Conservation (phyloP, 2,797 vertebrate species). For the Pseudomugil gertrudae region DNA sequence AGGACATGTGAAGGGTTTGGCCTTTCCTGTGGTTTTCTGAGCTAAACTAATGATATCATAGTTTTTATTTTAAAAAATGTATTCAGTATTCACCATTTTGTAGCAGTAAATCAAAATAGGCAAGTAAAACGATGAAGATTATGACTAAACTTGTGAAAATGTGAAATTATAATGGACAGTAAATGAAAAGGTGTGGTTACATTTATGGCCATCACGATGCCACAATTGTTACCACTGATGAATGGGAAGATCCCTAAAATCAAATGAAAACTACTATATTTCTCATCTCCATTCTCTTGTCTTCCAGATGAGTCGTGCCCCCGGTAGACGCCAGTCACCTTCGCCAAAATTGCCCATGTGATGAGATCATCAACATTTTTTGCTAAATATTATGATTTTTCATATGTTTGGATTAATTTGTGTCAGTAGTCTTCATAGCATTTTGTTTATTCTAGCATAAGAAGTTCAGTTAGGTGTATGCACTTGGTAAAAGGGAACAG, state of each 20-base stretch:
- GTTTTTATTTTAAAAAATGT: background rate
- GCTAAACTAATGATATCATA: background rate
- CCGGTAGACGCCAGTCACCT: slow-evolving; percentile 73
- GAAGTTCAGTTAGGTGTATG: slow-evolving; percentile 20
- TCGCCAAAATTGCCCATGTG: slow-evolving; percentile 64
- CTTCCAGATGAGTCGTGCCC: slow-evolving; percentile 86
- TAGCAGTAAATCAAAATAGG: slow-evolving; percentile 6
- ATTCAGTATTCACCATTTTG: slow-evolving; percentile 1
- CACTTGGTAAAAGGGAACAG: slow-evolving; percentile 24
- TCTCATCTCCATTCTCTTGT: slow-evolving; percentile 58
- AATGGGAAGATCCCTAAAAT: slow-evolving; percentile 11
- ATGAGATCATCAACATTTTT: slow-evolving; percentile 52
- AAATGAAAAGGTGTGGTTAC: slow-evolving; percentile 20
- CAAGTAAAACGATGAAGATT: slow-evolving; percentile 12
- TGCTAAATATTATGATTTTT: slow-evolving; percentile 23
- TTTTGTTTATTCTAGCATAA: slow-evolving; percentile 36
- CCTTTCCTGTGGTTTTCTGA: background rate
- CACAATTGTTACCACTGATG: slow-evolving; percentile 22
- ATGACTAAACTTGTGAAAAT: background rate
- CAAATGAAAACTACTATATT: slow-evolving; percentile 9
- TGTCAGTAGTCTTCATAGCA: slow-evolving; percentile 27
- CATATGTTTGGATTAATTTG: slow-evolving; percentile 20
- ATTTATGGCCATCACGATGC: slow-evolving; percentile 31
- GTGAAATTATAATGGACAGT: background rate
- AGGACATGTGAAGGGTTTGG: background rate